Evolutionary conservation across 2,797 vertebrate genomes (phyloP).

Genomic region (Falco novaeseelandiae): DNA sequence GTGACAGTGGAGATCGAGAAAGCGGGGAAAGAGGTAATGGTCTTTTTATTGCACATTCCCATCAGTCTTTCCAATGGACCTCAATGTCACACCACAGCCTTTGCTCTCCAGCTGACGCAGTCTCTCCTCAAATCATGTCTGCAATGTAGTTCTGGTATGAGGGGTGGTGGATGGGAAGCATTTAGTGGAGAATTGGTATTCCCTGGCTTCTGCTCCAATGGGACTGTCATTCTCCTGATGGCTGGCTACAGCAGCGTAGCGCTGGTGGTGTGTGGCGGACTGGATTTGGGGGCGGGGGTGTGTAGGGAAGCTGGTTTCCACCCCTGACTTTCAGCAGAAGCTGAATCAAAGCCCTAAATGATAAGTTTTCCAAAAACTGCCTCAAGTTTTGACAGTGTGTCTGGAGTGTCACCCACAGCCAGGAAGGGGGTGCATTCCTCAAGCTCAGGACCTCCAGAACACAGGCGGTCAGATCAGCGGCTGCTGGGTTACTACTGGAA

Average conservation of each 20-base stretch:
- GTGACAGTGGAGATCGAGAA: slow-evolving; percentile 96
- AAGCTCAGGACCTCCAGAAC: not conserved
- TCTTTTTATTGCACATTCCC: not conserved
- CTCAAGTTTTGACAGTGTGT: not conserved
- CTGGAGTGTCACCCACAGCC: not conserved
- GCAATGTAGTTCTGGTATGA: not conserved
- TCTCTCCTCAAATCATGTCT: not conserved
- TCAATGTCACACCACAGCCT: not conserved
- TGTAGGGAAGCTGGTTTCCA: not conserved
- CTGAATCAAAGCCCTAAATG: not conserved
- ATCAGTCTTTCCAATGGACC: not conserved
- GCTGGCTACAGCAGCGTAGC: not conserved
- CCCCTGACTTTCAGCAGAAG: not conserved
- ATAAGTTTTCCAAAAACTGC: not conserved
- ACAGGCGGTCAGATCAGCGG: not conserved
- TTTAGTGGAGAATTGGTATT: not conserved
- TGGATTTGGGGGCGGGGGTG: too few relatives aligned
- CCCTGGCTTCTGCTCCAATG: not conserved
- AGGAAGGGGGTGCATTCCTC: not conserved
- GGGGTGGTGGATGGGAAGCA: not conserved
- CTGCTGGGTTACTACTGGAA: not conserved
- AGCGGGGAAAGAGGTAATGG: slow-evolving; percentile 88
- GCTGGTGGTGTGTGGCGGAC: accelerated
- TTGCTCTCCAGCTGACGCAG: not conserved
- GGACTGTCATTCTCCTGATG: accelerated